Conservation (phyloP, 2,113 vertebrate species). For the Apus apus region DNA sequence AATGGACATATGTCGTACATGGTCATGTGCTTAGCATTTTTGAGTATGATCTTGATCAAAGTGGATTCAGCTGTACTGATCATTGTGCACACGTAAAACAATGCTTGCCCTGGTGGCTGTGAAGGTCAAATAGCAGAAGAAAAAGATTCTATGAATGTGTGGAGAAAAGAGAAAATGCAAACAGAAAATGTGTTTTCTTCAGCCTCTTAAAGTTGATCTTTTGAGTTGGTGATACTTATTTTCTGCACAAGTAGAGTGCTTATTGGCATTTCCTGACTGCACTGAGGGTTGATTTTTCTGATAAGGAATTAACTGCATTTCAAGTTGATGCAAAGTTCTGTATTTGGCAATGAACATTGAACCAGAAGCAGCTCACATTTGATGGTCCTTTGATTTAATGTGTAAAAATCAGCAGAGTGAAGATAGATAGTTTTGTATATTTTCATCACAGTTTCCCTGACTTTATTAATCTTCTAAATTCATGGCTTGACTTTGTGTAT, state of each 20-base stretch:
- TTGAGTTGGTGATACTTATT: not conserved
- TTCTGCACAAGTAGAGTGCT: not conserved
- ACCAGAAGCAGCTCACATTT: not conserved
- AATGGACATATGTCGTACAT: not conserved
- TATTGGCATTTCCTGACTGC: not conserved
- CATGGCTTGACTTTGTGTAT: not conserved
- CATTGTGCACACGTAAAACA: fast-evolving
- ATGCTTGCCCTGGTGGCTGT: not conserved
- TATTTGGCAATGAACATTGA: not conserved
- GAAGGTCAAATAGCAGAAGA: not conserved
- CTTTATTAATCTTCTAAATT: not conserved
- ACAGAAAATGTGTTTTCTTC: not conserved
- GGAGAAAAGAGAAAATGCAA: not conserved
- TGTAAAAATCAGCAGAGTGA: not conserved
- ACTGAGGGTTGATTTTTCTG: not conserved
- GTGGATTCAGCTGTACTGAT: not conserved
- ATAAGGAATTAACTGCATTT: not conserved
- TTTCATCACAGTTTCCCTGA: not conserved
- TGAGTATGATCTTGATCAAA: not conserved
- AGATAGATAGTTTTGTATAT: not conserved
- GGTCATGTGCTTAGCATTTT: not conserved
- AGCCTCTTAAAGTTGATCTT: not conserved
- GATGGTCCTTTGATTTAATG: not conserved
- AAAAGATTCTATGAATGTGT: not conserved
- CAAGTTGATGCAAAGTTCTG: not conserved